phyloP scores from a whole-genome alignment of 2,797 vertebrate species.

The Malacoraja senta region DNA sequence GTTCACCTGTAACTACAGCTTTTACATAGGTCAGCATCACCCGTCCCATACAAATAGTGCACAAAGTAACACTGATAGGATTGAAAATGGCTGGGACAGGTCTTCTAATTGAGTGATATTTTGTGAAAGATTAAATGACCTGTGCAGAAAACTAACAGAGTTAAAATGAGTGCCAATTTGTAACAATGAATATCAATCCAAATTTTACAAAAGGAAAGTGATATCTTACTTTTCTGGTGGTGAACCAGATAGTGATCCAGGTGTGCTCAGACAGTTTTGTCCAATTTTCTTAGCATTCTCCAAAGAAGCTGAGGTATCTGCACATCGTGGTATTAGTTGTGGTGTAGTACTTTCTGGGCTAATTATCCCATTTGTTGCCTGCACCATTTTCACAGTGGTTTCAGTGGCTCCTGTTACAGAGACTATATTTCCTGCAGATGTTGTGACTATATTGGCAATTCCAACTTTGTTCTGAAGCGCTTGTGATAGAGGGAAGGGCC shows the following conservation, averaged over 20 bases:
- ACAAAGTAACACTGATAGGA: neutral
- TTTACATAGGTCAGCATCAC: neutral
- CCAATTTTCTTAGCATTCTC: constrained; percentile 73
- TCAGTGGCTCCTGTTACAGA: constrained; percentile 65
- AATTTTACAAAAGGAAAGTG: neutral
- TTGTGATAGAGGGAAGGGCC: constrained; percentile 65
- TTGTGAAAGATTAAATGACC: neutral
- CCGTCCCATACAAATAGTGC: neutral
- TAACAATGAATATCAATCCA: constrained; percentile 10
- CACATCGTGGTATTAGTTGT: constrained; percentile 74
- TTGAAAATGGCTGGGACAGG: neutral
- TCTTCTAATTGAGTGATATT: neutral
- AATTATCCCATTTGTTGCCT: constrained; percentile 57
- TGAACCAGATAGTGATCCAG: constrained; percentile 57
- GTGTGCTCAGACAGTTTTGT: constrained; percentile 58
- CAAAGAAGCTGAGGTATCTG: constrained; percentile 62
- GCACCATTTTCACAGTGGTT: constrained; percentile 62
- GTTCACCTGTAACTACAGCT: neutral
- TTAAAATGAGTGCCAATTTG: neutral
- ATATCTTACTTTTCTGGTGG: constrained; percentile 62
- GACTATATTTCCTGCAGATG: constrained; percentile 61
- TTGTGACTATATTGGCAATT: constrained; percentile 59
- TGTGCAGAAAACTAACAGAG: too few species aligned
- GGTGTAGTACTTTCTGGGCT: constrained; percentile 61
- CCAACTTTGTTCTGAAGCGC: constrained; percentile 67